Evolutionary conservation across 1,140 invertebrate genomes (phyloP).

Genomic region (Linepithema humile): DNA sequence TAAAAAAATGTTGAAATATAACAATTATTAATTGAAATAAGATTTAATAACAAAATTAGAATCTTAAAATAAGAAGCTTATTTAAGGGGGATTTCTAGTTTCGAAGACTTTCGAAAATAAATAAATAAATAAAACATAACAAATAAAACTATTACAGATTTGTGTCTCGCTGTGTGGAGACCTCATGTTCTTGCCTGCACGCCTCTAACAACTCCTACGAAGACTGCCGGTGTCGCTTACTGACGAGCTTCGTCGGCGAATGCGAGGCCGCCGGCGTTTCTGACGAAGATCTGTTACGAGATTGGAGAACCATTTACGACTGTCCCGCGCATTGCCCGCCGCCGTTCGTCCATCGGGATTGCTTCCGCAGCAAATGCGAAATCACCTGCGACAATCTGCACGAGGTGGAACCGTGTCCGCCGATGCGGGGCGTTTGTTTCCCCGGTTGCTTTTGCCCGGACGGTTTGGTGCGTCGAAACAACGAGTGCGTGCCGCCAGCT

Average conservation of each 20-base stretch:
- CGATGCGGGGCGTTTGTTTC: constrained; percentile 88
- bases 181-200: constrained; percentile 88
- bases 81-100: too few relatives aligned
- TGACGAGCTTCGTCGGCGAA: constrained; percentile 89
- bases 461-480: constrained; percentile 89
- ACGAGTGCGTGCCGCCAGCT: constrained; percentile 88
- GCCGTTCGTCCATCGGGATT: constrained; percentile 91
- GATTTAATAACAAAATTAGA: neutral
- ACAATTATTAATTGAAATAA: neutral
- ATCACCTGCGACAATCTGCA: constrained; percentile 88
- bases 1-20: too few relatives aligned
- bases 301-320: constrained; percentile 89
- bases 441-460: constrained; percentile 94
- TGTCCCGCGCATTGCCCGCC: constrained; percentile 89
- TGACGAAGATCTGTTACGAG: constrained; percentile 86
- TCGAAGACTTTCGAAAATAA: too few relatives aligned
- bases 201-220: constrained; percentile 81
- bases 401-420: constrained; percentile 86
- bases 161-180: constrained; percentile 89
- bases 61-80: too few relatives aligned
- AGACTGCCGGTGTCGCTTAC: constrained; percentile 88
- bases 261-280: constrained; percentile 86
- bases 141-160: constrained; percentile 75
- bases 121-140: neutral
- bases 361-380: constrained; percentile 89